These are phyloP conservation scores for Torymus aiolomorphi DNA, from an alignment of 2,888 invertebrate genomes.

Conservation along the genomic window DNA sequence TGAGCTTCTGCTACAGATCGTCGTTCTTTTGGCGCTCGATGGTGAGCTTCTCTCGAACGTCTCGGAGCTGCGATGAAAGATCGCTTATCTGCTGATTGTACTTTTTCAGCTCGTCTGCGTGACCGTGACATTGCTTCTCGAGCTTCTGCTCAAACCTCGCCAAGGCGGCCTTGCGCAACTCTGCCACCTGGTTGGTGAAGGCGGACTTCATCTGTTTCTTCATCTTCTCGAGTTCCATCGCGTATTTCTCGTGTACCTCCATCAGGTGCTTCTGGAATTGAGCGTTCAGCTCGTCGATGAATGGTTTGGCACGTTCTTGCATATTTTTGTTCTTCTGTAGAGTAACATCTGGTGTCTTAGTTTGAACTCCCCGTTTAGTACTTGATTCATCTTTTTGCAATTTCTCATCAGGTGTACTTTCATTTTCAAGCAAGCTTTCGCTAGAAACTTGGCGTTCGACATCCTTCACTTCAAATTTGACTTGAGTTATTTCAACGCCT, in stretches of 20 bases:
- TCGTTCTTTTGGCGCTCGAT: slow-evolving; percentile 79
- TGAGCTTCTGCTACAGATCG: slow-evolving; percentile 74
- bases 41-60: slow-evolving; percentile 80
- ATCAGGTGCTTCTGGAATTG: slow-evolving; percentile 67
- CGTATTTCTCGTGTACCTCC: slow-evolving; percentile 82
- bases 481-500: too few relatives aligned
- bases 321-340: too few relatives aligned
- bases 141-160: slow-evolving; percentile 72
- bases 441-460: too few relatives aligned
- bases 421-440: too few relatives aligned
- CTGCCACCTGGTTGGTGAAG: slow-evolving; percentile 80
- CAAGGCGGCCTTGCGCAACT: slow-evolving; percentile 76
- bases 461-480: too few relatives aligned
- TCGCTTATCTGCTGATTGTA: slow-evolving; percentile 78
- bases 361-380: too few relatives aligned
- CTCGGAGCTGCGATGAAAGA: slow-evolving; percentile 80
- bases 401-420: too few relatives aligned
- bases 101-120: slow-evolving; percentile 73
- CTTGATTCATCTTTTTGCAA: too few relatives aligned
- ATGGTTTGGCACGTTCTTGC: too few relatives aligned
- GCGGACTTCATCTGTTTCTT: slow-evolving; percentile 84
- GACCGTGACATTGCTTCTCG: slow-evolving; percentile 70
- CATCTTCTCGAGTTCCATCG: slow-evolving; percentile 86
- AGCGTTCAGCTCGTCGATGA: too few relatives aligned
- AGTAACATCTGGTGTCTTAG: too few relatives aligned